Evolutionary conservation across 2,888 invertebrate genomes (phyloP).

Genomic region (Trissolcus brochymenae): DNA sequence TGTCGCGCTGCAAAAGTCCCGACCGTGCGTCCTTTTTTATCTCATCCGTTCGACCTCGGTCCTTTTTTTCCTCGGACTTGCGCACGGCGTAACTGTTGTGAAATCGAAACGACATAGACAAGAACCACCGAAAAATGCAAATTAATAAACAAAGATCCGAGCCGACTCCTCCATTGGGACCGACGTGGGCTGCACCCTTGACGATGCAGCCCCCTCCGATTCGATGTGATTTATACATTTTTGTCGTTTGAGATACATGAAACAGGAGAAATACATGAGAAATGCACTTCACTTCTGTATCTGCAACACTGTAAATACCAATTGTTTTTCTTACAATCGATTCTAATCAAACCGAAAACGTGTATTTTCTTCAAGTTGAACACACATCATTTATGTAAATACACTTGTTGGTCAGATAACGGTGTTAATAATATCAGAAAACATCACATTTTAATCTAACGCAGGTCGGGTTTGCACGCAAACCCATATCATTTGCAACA

Average conservation of each 20-base stretch:
- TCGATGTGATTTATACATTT: too few relatives aligned
- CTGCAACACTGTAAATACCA: too few relatives aligned
- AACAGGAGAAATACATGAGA: too few relatives aligned
- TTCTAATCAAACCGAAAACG: too few relatives aligned
- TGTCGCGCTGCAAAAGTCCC: conserved; percentile 68
- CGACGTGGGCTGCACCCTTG: neutral
- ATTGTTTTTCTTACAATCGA: too few relatives aligned
- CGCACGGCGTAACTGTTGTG: conserved; percentile 51
- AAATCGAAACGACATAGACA: conserved; percentile 47
- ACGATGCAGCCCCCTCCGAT: neutral
- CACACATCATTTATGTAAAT: too few relatives aligned
- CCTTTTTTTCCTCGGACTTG: conserved; percentile 33
- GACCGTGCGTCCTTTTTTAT: conserved; percentile 38
- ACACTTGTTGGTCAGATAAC: conserved; percentile 3
- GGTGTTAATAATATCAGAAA: conserved; percentile 14
- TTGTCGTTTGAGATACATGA: too few relatives aligned
- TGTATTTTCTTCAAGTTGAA: too few relatives aligned
- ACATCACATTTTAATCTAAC: too few relatives aligned
- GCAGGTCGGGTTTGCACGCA: conserved; percentile 15
- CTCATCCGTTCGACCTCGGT: conserved; percentile 45
- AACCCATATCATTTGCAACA: conserved; percentile 37
- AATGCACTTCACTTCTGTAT: too few relatives aligned
- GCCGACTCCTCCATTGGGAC: neutral
- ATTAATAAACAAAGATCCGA: conserved; percentile 56
- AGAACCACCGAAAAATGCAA: conserved; percentile 52